Evolutionary conservation across 2,113 vertebrate genomes (phyloP), one percentile per base, ranked within the genome.

Genomic region (Aphelocoma coerulescens): DNA sequence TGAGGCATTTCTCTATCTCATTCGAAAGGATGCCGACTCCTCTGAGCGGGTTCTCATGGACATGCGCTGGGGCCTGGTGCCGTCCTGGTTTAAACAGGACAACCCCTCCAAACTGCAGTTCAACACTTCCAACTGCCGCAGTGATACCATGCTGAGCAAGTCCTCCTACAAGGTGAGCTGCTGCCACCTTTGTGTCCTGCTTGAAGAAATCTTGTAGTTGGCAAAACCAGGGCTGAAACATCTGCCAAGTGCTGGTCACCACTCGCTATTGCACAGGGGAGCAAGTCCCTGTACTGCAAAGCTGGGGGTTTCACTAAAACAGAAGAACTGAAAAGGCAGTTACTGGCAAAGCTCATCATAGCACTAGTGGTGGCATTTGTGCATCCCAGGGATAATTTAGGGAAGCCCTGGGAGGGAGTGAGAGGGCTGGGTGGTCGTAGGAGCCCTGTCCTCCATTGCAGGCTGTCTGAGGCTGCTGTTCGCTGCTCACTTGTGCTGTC

Each of bases 21-120:
- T 91, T 43, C 1, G 2, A 77, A 96, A 99, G 99, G 97, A 97
- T 91, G 98, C 98, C 1, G 98, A 99, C 55, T 98, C 98, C 43
- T 99, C 98, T 0, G 98, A 99, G 89, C 98, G 98, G 58, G 97
- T 99, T 49, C 97, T 99, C 78, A 97, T 98, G 37, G 98, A 98
- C 16, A 99, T 99, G 99, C 98, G 99, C 28, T 99, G 99, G 99
- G 99, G 99, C 55, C 97, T 99, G 37, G 79, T 99, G 41, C 99
- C 99, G 9, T 95, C 98, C 35, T 99, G 99, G 99, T 99, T 99
- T 96, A 99, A 97, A 82, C 98, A 99, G 77, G 90, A 81, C 2
- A 98, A 99, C 92, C 99, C 98, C 27, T 98, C 96, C 77, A 99
- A 99, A 89, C 98, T 99, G 98, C 98, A 97, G 32, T 99, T 98